These are phyloP conservation scores for Drymodes brunneopygia DNA, from an alignment of 2,113 vertebrate genomes.

Conservation along the genomic window DNA sequence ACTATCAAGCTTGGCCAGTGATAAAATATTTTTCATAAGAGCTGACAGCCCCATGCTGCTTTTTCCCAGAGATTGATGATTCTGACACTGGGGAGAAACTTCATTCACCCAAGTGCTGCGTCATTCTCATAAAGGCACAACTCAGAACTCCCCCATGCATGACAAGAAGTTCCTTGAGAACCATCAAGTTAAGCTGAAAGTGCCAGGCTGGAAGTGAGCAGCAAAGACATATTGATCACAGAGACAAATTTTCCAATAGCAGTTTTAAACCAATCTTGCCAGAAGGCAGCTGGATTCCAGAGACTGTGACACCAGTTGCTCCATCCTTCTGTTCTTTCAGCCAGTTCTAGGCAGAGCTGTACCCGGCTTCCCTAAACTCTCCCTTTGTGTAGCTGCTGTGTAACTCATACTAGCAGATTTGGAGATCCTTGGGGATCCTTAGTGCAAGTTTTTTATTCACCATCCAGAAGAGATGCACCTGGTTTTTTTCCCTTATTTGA, in stretches of 20 bases:
- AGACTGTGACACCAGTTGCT: not conserved
- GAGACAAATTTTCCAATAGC: not conserved
- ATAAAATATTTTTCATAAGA: not conserved
- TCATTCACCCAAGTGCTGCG: rapidly evolving
- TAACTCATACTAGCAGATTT: not conserved
- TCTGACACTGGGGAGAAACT: not conserved
- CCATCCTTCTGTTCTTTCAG: not conserved
- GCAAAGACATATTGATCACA: not conserved
- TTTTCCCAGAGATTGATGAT: not conserved
- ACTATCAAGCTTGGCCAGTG: not conserved
- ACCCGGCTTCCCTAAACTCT: not conserved
- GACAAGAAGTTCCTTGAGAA: not conserved
- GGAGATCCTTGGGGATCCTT: not conserved
- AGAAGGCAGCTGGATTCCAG: not conserved
- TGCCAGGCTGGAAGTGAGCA: not conserved
- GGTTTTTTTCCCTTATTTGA: not conserved
- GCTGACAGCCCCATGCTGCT: not conserved
- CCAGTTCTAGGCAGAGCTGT: not conserved
- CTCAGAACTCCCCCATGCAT: not conserved
- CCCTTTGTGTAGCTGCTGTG: not conserved
- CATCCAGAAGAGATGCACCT: not conserved
- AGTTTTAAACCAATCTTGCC: not conserved
- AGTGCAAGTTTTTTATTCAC: not conserved
- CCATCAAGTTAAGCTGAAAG: not conserved
- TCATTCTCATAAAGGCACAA: not conserved